These are phyloP conservation scores for Dreissena rostriformis DNA, from an alignment of 1,140 invertebrate species.

Conservation along the genomic window DNA sequence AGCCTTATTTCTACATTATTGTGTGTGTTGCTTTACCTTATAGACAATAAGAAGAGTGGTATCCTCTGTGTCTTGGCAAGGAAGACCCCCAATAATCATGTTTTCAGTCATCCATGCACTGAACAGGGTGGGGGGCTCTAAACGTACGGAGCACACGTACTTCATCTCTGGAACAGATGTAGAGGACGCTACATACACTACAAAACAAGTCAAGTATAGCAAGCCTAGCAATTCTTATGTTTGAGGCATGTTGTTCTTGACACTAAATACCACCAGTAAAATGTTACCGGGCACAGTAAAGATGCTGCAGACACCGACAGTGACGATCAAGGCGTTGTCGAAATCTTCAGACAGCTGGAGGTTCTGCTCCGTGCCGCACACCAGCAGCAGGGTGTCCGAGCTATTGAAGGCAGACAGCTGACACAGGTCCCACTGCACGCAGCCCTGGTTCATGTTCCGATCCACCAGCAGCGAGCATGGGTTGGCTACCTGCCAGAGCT, in stretches of 20 bases:
- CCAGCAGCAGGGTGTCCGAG: constrained; percentile 89
- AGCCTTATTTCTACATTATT: neutral
- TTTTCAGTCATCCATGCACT: constrained; percentile 64
- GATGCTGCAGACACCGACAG: constrained; percentile 47
- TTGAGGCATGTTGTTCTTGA: constrained; percentile 3
- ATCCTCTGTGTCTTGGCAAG: constrained; percentile 28
- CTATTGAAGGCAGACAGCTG: constrained; percentile 94
- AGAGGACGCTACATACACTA: neutral
- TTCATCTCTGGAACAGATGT: constrained; percentile 57
- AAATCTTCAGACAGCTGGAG: constrained; percentile 5
- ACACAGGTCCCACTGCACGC: constrained; percentile 93
- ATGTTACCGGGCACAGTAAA: constrained; percentile 57
- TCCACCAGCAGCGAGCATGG: constrained; percentile 86
- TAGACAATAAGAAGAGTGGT: constrained; percentile 27
- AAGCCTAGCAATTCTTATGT: neutral
- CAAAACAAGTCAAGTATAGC: neutral
- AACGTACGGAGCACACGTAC: constrained; percentile 54
- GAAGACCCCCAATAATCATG: constrained; percentile 59
- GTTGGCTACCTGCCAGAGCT: constrained; percentile 90
- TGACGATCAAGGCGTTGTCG: neutral
- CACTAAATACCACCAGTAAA: constrained; percentile 14
- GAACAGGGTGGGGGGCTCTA: constrained; percentile 70
- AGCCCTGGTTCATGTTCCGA: constrained; percentile 88
- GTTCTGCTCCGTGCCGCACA: constrained; percentile 60
- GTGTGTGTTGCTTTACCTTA: constrained; percentile 56